These are phyloP conservation scores for Bujurquina vittata DNA, from an alignment of 2,113 vertebrate species.

Conservation along the genomic window DNA sequence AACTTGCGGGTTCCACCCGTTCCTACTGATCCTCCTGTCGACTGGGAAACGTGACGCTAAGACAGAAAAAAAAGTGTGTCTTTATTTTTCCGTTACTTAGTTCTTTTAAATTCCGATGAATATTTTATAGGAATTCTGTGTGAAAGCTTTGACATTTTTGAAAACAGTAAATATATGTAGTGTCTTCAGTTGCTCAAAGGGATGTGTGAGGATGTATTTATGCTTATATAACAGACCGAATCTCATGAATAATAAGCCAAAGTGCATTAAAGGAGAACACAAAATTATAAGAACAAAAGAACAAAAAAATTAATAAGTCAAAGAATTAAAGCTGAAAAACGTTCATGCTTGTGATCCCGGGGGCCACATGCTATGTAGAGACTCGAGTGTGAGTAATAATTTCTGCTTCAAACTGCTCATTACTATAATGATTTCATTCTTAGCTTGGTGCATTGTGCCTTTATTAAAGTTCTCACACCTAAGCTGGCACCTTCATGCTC, in stretches of 20 bases:
- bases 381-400: not conserved
- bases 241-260: not conserved
- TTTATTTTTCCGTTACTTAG: not conserved
- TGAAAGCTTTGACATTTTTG: not conserved
- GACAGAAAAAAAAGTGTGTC: constrained; percentile 9
- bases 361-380: not conserved
- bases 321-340: not conserved
- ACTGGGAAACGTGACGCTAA: constrained; percentile 87
- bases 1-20: constrained; percentile 93
- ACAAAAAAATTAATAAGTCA: not conserved
- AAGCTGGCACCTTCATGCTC: not conserved
- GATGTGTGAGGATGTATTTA: not conserved
- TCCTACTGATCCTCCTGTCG: constrained; percentile 63
- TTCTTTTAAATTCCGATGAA: not conserved
- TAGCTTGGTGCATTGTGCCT: not conserved
- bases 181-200: not conserved
- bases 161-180: not conserved
- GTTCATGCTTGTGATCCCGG: not conserved
- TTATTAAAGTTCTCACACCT: not conserved
- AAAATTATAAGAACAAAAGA: not conserved
- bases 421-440: not conserved
- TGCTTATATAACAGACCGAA: not conserved
- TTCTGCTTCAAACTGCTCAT: not conserved
- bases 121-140: not conserved
- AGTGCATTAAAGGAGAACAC: not conserved